These are phyloP conservation scores for Deilephila porcellus DNA, from an alignment of 2,888 invertebrate species.

Conservation along the genomic window DNA sequence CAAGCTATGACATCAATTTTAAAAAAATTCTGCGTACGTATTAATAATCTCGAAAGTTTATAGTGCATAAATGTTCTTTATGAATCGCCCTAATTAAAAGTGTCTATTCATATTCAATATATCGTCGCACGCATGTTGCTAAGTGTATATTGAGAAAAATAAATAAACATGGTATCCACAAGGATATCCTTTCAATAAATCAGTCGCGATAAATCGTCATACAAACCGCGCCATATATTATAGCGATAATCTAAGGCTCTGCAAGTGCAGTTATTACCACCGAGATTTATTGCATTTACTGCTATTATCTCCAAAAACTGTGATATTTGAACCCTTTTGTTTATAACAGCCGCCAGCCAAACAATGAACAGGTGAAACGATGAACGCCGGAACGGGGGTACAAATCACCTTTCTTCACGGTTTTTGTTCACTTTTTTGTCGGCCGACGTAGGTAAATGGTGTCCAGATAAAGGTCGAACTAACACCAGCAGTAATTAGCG, in stretches of 20 bases:
- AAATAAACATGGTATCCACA: conserved; percentile 30
- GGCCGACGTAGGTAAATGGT: conserved; percentile 71
- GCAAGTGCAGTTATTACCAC: conserved; percentile 81
- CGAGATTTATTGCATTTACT: conserved; percentile 75
- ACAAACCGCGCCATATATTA: conserved; percentile 58
- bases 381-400: conserved; percentile 61
- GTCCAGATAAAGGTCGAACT: conserved; percentile 82
- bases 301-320: conserved; percentile 80
- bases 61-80: no score
- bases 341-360: conserved; percentile 76
- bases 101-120: neutral
- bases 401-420: conserved; percentile 78
- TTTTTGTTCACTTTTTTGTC: conserved; percentile 78
- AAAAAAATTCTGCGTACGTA: no score
- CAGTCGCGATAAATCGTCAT: conserved; percentile 62
- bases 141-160: conserved; percentile 19
- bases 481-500: conserved; percentile 85
- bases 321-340: conserved; percentile 83
- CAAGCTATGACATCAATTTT: neutral
- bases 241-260: conserved; percentile 70
- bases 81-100: neutral
- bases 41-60: no score
- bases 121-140: neutral
- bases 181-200: conserved; percentile 68
- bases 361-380: conserved; percentile 79